Conservation (phyloP, 1,140 invertebrate species). For the Orchestia grillus region DNA sequence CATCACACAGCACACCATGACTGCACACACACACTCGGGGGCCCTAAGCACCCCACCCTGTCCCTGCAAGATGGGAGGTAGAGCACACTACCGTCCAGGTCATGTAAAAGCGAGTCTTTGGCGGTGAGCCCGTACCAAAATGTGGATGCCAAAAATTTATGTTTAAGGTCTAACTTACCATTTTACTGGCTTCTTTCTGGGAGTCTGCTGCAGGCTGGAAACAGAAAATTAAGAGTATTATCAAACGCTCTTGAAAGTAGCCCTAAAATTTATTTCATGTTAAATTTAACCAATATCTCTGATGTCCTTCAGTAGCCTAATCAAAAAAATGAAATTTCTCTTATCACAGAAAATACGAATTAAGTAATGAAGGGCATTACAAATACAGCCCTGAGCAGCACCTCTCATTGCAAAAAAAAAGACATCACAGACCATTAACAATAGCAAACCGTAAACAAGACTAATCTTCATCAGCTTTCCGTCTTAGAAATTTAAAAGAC, state of each 20-base stretch:
- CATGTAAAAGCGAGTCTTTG: not conserved
- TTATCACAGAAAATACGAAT: not conserved
- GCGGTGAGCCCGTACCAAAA: not conserved
- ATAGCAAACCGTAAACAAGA: no score
- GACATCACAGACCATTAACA: no score
- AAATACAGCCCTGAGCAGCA: not conserved
- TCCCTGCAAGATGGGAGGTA: not conserved
- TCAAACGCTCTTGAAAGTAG: not conserved
- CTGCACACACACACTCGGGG: no score
- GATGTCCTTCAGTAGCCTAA: no score
- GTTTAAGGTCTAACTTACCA: not conserved
- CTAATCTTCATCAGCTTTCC: no score
- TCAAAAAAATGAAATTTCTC: no score
- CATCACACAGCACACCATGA: not conserved
- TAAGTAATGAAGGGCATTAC: not conserved
- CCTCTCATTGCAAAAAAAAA: no score
- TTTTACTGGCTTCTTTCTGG: conserved; percentile 33
- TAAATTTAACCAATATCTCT: no score
- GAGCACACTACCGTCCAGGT: not conserved
- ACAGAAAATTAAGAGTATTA: not conserved
- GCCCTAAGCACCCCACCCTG: no score
- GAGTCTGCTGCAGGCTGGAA: conserved; percentile 1
- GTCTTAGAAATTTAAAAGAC: no score
- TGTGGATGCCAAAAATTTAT: not conserved
- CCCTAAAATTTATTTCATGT: not conserved